Evolutionary conservation across 2,797 vertebrate species (phyloP).

Genomic region (Neomorphus geoffroyi): DNA sequence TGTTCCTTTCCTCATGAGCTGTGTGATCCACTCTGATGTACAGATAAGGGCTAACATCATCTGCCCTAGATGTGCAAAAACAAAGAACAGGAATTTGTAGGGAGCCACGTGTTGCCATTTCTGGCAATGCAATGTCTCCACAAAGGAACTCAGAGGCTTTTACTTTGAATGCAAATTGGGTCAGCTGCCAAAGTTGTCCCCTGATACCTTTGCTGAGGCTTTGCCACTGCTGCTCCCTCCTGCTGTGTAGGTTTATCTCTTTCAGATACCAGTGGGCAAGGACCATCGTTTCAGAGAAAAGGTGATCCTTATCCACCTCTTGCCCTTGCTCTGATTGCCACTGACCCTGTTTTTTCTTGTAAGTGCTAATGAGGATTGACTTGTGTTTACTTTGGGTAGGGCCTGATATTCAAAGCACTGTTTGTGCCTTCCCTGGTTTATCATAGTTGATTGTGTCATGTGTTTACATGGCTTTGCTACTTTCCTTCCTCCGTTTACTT

Average conservation of each 20-base stretch:
- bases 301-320: neutral
- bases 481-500: neutral
- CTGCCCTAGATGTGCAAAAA: neutral
- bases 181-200: neutral
- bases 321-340: neutral
- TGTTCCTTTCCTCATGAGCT: neutral
- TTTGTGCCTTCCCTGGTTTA: neutral
- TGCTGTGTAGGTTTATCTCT: neutral
- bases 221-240: neutral
- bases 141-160: neutral
- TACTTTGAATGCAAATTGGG: conserved; percentile 13
- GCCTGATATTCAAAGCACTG: neutral
- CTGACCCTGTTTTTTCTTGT: neutral
- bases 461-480: neutral
- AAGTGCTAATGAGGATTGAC: neutral
- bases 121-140: neutral
- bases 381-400: neutral
- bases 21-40: accelerated
- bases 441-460: neutral
- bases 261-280: neutral
- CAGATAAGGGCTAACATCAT: neutral
- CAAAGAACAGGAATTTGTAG: neutral
- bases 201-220: neutral
- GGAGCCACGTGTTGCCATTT: neutral
- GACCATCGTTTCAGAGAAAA: neutral